Percentiles rank a stretch among this genome's conserved stretches.
Evolutionary conservation across 2,797 vertebrate species (phyloP).

Genomic region (Spea hammondii): DNA sequence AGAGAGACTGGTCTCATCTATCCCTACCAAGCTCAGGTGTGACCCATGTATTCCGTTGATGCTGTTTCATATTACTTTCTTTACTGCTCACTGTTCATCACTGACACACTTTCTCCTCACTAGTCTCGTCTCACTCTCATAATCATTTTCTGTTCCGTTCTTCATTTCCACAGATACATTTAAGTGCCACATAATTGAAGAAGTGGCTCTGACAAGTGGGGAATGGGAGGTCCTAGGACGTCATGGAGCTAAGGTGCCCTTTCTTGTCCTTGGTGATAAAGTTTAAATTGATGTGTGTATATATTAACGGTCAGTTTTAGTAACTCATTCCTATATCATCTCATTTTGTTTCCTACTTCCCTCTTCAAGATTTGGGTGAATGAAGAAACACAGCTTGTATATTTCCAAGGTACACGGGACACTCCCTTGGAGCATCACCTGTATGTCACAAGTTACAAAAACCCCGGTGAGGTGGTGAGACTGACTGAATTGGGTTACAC

Average conservation of each 20-base stretch:
- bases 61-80: not conserved
- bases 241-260: slow-evolving; percentile 83
- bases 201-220: slow-evolving; percentile 80
- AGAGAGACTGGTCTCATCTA: slow-evolving; percentile 73
- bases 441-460: slow-evolving; percentile 85
- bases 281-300: not conserved
- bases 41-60: slow-evolving; percentile 15
- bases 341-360: not conserved
- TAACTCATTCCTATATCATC: no score
- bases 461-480: slow-evolving; percentile 77
- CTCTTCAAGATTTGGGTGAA: slow-evolving; percentile 86
- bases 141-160: not conserved
- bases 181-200: slow-evolving; percentile 84
- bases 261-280: not conserved
- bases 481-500: slow-evolving; percentile 85
- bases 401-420: slow-evolving; percentile 89
- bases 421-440: slow-evolving; percentile 89
- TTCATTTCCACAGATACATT: slow-evolving; percentile 75
- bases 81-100: not conserved
- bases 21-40: slow-evolving; percentile 70
- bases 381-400: slow-evolving; percentile 80
- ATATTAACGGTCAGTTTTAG: no score
- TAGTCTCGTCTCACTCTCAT: no score
- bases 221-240: slow-evolving; percentile 89
- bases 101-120: not conserved